These are phyloP conservation scores for Panonychus citri DNA, from an alignment of 1,140 invertebrate genomes.

Conservation along the genomic window DNA sequence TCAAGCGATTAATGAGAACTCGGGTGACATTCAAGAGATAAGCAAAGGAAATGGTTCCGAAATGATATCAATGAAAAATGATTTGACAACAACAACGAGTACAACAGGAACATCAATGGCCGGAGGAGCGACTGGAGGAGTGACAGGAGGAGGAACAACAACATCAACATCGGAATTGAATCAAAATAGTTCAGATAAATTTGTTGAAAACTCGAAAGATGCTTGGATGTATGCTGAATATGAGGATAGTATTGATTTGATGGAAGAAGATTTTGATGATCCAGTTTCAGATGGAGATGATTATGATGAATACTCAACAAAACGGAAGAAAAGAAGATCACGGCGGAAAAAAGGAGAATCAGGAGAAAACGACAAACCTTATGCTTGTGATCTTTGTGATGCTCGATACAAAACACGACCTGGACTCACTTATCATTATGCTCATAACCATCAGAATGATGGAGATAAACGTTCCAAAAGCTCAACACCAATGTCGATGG, in stretches of 20 bases:
- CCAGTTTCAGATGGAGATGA: constrained; percentile 71
- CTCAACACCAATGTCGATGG: not conserved
- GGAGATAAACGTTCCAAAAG: not conserved
- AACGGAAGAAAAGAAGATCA: constrained; percentile 32
- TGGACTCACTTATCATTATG: constrained; percentile 87
- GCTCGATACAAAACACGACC: constrained; percentile 90
- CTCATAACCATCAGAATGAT: constrained; percentile 48
- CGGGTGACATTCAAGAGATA: too few relatives aligned
- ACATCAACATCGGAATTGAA: too few relatives aligned
- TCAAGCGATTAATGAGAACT: constrained; percentile 35
- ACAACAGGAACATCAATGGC: too few relatives aligned
- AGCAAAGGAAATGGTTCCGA: too few relatives aligned
- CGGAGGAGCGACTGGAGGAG: too few relatives aligned
- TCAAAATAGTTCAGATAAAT: too few relatives aligned
- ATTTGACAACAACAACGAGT: too few relatives aligned
- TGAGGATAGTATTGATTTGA: constrained; percentile 34
- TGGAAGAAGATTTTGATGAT: constrained; percentile 50
- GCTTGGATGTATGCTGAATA: constrained; percentile 23
- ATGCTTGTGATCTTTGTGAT: constrained; percentile 78
- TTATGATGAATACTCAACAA: constrained; percentile 69
- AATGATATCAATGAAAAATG: too few relatives aligned
- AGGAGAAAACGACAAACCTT: constrained; percentile 47
- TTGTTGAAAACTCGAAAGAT: constrained; percentile 10
- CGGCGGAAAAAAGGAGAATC: constrained; percentile 32
- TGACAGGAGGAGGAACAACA: too few relatives aligned